Conservation (phyloP, 2,797 vertebrate genomes). For the Acipenser oxyrinchus region DNA sequence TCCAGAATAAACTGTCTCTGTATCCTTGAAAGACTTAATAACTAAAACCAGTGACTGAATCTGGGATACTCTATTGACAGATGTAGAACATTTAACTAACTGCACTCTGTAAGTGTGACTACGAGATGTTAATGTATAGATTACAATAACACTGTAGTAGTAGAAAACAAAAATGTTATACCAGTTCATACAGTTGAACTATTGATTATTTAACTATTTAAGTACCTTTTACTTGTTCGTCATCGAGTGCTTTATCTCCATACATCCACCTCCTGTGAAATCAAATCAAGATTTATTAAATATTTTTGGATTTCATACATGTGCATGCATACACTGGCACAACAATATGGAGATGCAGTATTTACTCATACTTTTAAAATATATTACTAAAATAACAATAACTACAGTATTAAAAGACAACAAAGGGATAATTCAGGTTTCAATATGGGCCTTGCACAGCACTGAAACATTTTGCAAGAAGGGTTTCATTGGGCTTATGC, state of each 20-base stretch:
- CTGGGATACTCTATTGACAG: not conserved
- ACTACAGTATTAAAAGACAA: not conserved
- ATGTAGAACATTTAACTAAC: not conserved
- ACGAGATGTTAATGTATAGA: too few species aligned
- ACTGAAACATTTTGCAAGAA: too few species aligned
- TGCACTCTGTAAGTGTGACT: not conserved
- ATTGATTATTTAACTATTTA: not conserved
- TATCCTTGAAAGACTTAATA: too few species aligned
- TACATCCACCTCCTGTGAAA: slow-evolving; percentile 93
- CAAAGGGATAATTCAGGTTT: not conserved
- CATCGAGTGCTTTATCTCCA: slow-evolving; percentile 82
- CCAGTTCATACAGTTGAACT: not conserved
- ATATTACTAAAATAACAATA: not conserved
- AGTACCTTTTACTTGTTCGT: slow-evolving; percentile 70
- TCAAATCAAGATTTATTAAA: not conserved
- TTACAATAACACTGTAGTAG: too few species aligned
- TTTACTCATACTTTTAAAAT: too few species aligned
- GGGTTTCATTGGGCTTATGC: too few species aligned
- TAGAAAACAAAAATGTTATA: not conserved
- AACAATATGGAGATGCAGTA: too few species aligned
- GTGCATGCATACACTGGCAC: too few species aligned
- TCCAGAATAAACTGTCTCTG: too few species aligned
- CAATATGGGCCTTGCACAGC: too few species aligned
- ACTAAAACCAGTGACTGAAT: too few species aligned
- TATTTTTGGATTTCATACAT: too few species aligned